A percentile compares a stretch with the other conserved stretches of the same genome.
phyloP scores from a whole-genome alignment of 2,113 vertebrate genomes.

The Lathamus discolor region DNA sequence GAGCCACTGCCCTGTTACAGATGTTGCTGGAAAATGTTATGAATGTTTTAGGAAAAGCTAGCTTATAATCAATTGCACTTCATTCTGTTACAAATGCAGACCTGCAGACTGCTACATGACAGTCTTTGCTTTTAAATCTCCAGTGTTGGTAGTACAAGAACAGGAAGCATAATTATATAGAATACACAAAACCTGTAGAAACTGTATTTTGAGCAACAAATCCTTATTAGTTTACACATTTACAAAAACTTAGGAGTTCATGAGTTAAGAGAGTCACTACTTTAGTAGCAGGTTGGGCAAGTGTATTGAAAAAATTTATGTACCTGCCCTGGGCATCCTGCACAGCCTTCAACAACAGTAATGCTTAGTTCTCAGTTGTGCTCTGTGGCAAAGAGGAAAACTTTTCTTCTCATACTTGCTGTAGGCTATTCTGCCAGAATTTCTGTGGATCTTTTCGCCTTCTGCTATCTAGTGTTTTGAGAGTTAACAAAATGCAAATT shows the following conservation, averaged over 20 bases:
- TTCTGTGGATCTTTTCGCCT: not conserved
- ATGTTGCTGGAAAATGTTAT: not conserved
- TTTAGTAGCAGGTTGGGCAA: too few relatives aligned
- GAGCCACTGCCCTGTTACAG: not conserved
- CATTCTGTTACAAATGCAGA: not conserved
- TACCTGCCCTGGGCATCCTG: not conserved
- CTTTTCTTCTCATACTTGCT: not conserved
- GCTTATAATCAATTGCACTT: not conserved
- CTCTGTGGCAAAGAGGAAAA: not conserved
- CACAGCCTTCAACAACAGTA: accelerated
- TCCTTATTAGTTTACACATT: not conserved
- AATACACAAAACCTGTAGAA: not conserved
- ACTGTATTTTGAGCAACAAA: not conserved
- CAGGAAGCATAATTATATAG: not conserved
- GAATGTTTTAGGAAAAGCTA: not conserved
- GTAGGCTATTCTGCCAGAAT: not conserved
- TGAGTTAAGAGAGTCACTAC: accelerated
- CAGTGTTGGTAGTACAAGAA: not conserved
- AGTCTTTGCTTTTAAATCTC: not conserved
- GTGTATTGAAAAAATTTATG: not conserved
- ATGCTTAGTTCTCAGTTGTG: not conserved
- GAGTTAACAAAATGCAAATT: too few relatives aligned
- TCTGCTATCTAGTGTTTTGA: not conserved
- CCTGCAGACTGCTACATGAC: not conserved
- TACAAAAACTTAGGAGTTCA: not conserved